Evolutionary conservation across 1,140 invertebrate genomes (phyloP).

Genomic region (Pollicipes pollicipes): DNA sequence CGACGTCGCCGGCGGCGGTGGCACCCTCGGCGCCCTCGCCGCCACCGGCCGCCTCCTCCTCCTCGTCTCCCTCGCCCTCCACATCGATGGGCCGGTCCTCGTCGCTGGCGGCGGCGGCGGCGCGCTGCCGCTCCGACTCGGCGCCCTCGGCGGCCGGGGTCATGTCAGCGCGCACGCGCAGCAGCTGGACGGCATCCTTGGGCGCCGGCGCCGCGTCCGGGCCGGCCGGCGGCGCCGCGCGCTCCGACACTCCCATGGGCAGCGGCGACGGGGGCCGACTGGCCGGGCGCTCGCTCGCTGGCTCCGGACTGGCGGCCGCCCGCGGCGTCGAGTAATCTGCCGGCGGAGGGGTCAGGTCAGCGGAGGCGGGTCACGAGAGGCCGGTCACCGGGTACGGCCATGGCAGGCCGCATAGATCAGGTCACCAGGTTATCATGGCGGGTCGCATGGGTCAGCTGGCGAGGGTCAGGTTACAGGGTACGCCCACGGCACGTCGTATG

Average conservation of each 20-base stretch:
- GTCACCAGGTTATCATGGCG: too few relatives aligned
- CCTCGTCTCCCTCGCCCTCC: conserved; percentile 17
- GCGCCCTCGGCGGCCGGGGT: background rate
- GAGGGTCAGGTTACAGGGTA: too few relatives aligned
- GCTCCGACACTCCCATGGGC: background rate
- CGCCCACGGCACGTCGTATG: too few relatives aligned
- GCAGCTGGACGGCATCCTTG: background rate
- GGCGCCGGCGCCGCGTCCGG: background rate
- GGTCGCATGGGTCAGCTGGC: too few relatives aligned
- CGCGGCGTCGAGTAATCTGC: background rate
- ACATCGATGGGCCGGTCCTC: background rate
- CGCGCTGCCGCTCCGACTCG: background rate
- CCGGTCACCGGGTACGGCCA: too few relatives aligned
- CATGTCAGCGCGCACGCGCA: background rate
- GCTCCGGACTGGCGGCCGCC: background rate
- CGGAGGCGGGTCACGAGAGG: too few relatives aligned
- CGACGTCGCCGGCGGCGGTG: conserved; percentile 37
- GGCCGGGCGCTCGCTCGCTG: too few relatives aligned
- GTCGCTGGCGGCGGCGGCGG: background rate
- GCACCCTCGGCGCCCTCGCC: conserved; percentile 45
- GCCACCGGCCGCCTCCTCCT: conserved; percentile 20
- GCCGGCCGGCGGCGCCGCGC: too few relatives aligned
- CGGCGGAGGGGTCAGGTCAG: background rate
- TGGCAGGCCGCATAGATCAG: too few relatives aligned
- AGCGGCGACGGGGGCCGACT: too few relatives aligned